Percentiles rank a stretch among this genome's conserved stretches.
Evolutionary conservation across 2,888 invertebrate genomes (phyloP).

Genomic region (Molanna angustata): DNA sequence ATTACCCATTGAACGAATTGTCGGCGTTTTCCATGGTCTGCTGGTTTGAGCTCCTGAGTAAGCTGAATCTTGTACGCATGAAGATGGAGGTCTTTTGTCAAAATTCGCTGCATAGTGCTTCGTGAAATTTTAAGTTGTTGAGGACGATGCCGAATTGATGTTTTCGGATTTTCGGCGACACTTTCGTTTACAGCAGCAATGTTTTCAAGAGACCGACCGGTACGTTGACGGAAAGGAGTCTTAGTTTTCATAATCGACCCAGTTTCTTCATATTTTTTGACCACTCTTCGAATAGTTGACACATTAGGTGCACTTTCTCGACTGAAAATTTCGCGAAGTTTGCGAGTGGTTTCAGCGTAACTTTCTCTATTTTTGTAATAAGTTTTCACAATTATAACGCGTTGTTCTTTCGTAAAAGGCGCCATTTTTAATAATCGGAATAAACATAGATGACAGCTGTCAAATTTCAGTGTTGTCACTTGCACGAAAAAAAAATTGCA

Average conservation of each 20-base stretch:
- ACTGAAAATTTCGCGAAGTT: constrained; percentile 19
- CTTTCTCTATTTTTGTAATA: constrained; percentile 7
- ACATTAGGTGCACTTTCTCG: constrained; percentile 19
- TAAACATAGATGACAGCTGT: not conserved
- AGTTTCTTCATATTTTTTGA: constrained; percentile 17
- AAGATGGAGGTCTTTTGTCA: no score
- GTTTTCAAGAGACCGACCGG: constrained; percentile 1
- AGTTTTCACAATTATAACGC: not conserved
- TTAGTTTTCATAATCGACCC: not conserved
- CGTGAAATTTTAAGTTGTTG: no score
- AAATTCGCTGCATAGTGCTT: no score
- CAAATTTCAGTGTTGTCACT: not conserved
- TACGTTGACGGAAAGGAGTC: not conserved
- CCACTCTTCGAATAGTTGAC: constrained; percentile 14
- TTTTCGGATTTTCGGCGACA: no score
- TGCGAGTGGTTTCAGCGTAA: constrained; percentile 19
- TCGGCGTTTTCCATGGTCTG: no score
- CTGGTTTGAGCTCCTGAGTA: no score
- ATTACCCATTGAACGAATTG: no score
- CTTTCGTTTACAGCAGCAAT: not conserved
- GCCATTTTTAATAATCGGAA: constrained; percentile 1
- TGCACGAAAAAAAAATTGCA: not conserved
- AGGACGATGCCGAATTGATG: no score
- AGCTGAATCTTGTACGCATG: no score
- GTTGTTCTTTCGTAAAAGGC: not conserved